Base-by-base conservation (phyloP, 2,888 invertebrate species). In the Scotopteryx bipunctaria region DNA sequence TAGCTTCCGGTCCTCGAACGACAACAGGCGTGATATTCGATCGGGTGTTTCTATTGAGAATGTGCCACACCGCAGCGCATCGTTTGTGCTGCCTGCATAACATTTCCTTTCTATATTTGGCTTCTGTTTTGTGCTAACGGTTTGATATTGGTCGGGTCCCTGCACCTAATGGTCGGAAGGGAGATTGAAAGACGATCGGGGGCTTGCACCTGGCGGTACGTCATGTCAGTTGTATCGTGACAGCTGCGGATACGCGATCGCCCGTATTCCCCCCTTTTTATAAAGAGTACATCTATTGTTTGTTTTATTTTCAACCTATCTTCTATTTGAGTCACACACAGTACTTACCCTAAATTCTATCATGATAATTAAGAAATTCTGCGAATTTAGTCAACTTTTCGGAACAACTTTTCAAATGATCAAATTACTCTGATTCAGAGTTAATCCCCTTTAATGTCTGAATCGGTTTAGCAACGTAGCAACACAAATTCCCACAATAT, bases 241-340 rank as follows among this genome's bases (percentile, higher is more conserved):
- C 83, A 83, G 83, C 81, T 83, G 83, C 75, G 66, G 67, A 56
- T 66, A 61, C 62, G 64, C 55, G 43, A 46, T 46, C 53, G 55
- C 58, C 53, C 56, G 46, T 62, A 63, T 66, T 64, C 58, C 56
- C 37, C 43, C 53, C 53, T 60, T 58, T n/a, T n/a, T n/a, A n/a
- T n/a, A 42, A 41, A 48, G 42, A 47, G 46, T 44, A 43, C 43
- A 19, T 33, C 55, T 51, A 56, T 49, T 50, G 41, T n/a, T 50
- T 16, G 47, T 57, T 55, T 49, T 63, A 55, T 45, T 42, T 51
- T 50, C 40, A n/a, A n/a, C n/a, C n/a, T n/a, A n/a, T 36, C 35
- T 46, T 33, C 32, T 17, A 25, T 29, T 33, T 33, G 43, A 38
- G 50, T 9, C 19, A 6, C 27, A 9, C n/a, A n/a, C n/a, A n/a